Evolutionary conservation across 2,888 invertebrate genomes (phyloP), one percentile per base, ranked within the genome.

Genomic region (Amphiduros pacificus): DNA sequence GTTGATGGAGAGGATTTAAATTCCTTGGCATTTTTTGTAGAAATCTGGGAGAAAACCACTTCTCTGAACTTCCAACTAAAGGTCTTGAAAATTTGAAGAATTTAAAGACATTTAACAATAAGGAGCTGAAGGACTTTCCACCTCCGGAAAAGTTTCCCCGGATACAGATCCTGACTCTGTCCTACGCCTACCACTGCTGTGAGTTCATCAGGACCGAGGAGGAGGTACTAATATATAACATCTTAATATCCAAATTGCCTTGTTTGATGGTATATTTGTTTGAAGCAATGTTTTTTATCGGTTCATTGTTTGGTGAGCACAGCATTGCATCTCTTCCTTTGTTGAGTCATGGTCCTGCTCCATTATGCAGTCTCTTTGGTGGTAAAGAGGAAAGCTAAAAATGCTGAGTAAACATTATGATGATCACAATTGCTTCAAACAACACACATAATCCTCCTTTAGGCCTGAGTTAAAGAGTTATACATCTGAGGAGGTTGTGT

Each of bases 181-280:
- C 94, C 0, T 96, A 95, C 83, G 95, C 96, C 70, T 97, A 96
- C 84, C 96, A 97, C 82, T 97, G 96, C 85, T 96, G 96, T 84
- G 90, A 92, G 55, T 79, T 77, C 54, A 71, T 77, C 14, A 54
- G 65, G 63, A 27, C 31, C 11, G 28, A 28, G 24, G 71, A 44
- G 3, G 31, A 61, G 61, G 57, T 55, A 32, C 11, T n/a, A 20
- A 31, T 22, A 54, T 54, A 32, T 14, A 11, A 32, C 11, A n/a
- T 27, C 11, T 52, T 11, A 11, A 52, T 27, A 52, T 36, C 36
- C 36, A 36, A 17, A 36, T 11, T 36, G 36, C 14, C 36, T 17
- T 11, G 36, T 36, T 36, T 17, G 17, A 14, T 9, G 36, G 17
- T 36, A 36, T 36, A 36, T 36, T 17, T 11, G n/a, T n/a, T n/a